Evolutionary conservation across 2,113 vertebrate genomes (phyloP).

Genomic region (Gobio gobio): DNA sequence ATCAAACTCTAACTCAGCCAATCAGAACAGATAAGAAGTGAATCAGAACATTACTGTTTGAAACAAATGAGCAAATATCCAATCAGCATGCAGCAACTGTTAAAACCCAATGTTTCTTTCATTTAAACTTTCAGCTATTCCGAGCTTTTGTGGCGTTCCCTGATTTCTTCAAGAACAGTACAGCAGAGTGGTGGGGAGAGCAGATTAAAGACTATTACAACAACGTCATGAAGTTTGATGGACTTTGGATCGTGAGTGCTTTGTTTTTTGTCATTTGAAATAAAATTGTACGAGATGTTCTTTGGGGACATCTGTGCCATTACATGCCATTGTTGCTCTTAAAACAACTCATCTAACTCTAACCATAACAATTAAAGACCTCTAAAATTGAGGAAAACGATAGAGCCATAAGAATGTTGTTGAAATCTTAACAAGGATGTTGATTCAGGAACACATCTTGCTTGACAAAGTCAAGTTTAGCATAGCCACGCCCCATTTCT

Average conservation of each 20-base stretch:
- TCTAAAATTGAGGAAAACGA: too few relatives aligned
- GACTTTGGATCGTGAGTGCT: slow-evolving; percentile 91
- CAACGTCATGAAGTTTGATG: slow-evolving; percentile 83
- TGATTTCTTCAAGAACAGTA: slow-evolving; percentile 87
- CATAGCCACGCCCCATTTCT: not conserved
- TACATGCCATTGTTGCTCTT: not conserved
- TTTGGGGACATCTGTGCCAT: not conserved
- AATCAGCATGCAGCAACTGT: not conserved
- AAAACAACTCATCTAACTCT: not conserved
- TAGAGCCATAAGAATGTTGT: not conserved
- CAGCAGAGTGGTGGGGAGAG: slow-evolving; percentile 82
- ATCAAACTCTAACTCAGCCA: too few relatives aligned
- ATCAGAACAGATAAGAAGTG: not conserved
- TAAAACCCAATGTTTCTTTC: not conserved
- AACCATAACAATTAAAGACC: too few relatives aligned
- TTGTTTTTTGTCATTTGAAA: not conserved
- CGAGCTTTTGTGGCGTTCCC: slow-evolving; percentile 83
- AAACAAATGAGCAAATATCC: not conserved
- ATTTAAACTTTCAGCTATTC: slow-evolving; percentile 70
- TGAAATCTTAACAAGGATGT: not conserved
- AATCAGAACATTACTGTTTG: not conserved
- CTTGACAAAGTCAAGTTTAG: not conserved
- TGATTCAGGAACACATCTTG: not conserved
- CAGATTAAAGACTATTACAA: slow-evolving; percentile 81
- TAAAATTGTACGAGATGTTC: not conserved